Evolutionary conservation across 1,140 invertebrate species (phyloP).

Genomic region (Charaxes varanes): DNA sequence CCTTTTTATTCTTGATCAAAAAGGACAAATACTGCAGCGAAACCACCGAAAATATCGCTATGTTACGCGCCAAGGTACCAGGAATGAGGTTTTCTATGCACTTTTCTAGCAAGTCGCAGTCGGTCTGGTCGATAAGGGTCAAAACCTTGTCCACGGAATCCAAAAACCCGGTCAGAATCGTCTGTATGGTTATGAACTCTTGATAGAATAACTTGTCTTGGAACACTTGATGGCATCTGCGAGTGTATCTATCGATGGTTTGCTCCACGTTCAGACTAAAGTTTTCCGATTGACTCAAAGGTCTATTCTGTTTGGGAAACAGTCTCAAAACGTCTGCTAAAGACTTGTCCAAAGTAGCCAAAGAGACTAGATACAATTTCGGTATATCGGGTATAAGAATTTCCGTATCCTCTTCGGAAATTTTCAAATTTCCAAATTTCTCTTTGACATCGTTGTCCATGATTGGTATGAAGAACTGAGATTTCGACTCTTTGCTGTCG

Average conservation of each 20-base stretch:
- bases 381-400: conserved; percentile 52
- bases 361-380: conserved; percentile 44
- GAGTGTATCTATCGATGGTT: conserved; percentile 68
- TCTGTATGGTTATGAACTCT: conserved; percentile 58
- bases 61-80: conserved; percentile 42
- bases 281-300: conserved; percentile 67
- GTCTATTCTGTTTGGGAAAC: conserved; percentile 68
- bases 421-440: conserved; percentile 54
- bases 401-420: conserved; percentile 54
- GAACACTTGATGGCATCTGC: conserved; percentile 67
- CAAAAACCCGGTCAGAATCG: conserved; percentile 51
- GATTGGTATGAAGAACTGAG: conserved; percentile 69
- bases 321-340: conserved; percentile 52
- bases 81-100: conserved; percentile 56
- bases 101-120: conserved; percentile 61
- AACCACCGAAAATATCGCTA: conserved; percentile 61
- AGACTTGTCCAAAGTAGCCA: conserved; percentile 50
- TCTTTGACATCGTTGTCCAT: conserved; percentile 47
- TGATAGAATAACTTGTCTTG: conserved; percentile 69
- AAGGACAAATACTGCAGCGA: conserved; percentile 70
- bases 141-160: conserved; percentile 43
- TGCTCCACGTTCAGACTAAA: conserved; percentile 58
- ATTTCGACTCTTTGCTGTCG: conserved; percentile 62
- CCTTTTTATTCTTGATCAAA: conserved; percentile 64
- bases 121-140: conserved; percentile 41